Evolutionary conservation across 2,888 invertebrate genomes (phyloP).

Genomic region (Acrobasis suavella): DNA sequence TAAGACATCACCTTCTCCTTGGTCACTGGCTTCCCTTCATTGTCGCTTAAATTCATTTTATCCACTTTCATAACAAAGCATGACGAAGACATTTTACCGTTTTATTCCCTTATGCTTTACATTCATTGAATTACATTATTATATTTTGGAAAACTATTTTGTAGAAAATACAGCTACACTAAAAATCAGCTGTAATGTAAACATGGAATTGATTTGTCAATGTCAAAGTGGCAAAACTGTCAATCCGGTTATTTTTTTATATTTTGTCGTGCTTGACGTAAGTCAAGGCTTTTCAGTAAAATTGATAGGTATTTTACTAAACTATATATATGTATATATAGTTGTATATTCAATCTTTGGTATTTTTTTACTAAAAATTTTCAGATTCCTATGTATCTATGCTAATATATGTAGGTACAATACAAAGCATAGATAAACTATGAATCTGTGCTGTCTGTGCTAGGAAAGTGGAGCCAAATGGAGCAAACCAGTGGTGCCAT

Average conservation of each 20-base stretch:
- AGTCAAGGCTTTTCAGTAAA: no score
- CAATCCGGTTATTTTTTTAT: no score
- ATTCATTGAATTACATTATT: conserved; percentile 2
- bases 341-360: no score
- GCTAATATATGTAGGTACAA: no score
- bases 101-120: not conserved
- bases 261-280: no score
- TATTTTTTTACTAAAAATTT: no score
- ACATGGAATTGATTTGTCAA: not conserved
- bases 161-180: not conserved
- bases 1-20: conserved; percentile 76
- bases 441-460: no score
- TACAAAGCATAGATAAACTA: no score
- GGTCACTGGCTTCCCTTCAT: conserved; percentile 45
- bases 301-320: no score
- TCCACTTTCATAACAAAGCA: conserved; percentile 43
- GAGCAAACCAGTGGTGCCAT: not conserved
- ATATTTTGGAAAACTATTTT: not conserved
- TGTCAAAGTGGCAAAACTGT: not conserved
- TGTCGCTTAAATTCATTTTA: conserved; percentile 24
- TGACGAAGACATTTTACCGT: conserved; percentile 49
- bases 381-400: no score
- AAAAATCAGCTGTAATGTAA: not conserved
- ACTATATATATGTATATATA: no score
- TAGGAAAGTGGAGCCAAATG: no score